Evolutionary conservation across 2,797 vertebrate species (phyloP), one percentile per base, ranked within the genome.

Genomic region (Furcifer pardalis): DNA sequence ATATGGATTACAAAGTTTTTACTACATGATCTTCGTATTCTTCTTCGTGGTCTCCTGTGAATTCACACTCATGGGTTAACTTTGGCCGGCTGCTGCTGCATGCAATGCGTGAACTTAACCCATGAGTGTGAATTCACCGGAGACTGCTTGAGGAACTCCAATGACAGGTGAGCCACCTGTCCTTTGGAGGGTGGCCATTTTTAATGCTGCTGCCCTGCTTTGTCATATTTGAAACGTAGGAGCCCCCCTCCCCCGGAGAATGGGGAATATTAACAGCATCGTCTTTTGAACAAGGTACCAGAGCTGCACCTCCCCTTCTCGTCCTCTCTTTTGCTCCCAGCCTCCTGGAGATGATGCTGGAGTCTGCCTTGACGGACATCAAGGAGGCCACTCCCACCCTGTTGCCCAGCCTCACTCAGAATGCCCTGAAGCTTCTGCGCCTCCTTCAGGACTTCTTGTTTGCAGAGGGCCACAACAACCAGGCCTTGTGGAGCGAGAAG

Each of bases 261-360:
- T 2, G 21, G 52, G 17, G 42, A n/a, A n/a, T n/a, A n/a, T n/a
- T n/a, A n/a, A n/a, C n/a, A n/a, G n/a, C n/a, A n/a, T n/a, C n/a
- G n/a, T n/a, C n/a, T n/a, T n/a, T n/a, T n/a, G n/a, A n/a, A n/a
- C n/a, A n/a, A n/a, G n/a, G n/a, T n/a, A n/a, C n/a, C n/a, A n/a
- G n/a, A n/a, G n/a, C n/a, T n/a, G n/a, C n/a, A n/a, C n/a, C n/a
- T n/a, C n/a, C n/a, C n/a, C 8, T 0, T 9, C 5, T n/a, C 19
- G 9, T 56, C 30, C 13, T 0, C 60, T 87, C 0, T 1, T 44
- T 82, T 9, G 65, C 75, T 89, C 17, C 0, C 80, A 99, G 99
- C 94, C 95, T 99, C 79, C 92, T 99, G 95, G 99, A 99, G 96
- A 98, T 99, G 98, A 99, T 99, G 99, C 92, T 99, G 96, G 99